These are phyloP conservation scores for Erethizon dorsatum DNA, from an alignment of 2,797 vertebrate species.

Conservation along the genomic window DNA sequence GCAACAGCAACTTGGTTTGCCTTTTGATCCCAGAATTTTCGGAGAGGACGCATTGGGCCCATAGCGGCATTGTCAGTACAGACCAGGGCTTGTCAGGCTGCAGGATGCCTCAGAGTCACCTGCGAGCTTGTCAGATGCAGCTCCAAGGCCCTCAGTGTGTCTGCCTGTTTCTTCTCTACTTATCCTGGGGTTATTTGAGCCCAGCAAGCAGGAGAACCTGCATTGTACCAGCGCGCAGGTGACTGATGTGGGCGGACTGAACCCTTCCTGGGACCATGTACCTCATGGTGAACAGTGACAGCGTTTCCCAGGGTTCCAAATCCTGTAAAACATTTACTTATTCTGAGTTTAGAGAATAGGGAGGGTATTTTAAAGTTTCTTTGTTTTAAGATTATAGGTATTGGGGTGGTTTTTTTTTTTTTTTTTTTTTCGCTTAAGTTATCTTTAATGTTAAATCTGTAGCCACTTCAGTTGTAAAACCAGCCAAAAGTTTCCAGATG, in stretches of 20 bases:
- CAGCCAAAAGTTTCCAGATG: slow-evolving; percentile 56
- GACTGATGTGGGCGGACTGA: background rate
- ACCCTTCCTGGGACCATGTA: background rate
- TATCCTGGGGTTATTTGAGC: background rate
- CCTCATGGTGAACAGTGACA: background rate
- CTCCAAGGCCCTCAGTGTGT: background rate
- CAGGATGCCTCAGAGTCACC: background rate
- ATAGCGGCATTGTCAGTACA: background rate
- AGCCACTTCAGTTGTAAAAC: slow-evolving; percentile 74
- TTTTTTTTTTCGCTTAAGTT: slow-evolving; percentile 34
- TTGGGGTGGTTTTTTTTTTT: background rate
- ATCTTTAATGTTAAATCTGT: slow-evolving; percentile 60
- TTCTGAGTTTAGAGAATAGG: slow-evolving; percentile 52
- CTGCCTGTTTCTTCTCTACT: background rate
- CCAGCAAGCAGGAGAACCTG: background rate
- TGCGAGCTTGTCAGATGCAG: background rate
- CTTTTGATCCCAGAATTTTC: slow-evolving; percentile 38
- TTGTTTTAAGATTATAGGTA: slow-evolving; percentile 9
- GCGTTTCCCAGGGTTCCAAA: slow-evolving; percentile 54
- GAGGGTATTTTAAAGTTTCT: slow-evolving; percentile 56
- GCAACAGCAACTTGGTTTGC: background rate
- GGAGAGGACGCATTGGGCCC: background rate
- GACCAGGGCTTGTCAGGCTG: background rate
- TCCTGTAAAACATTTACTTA: slow-evolving; percentile 72
- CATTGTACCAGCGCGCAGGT: background rate